Base-by-base conservation (phyloP, 2,113 vertebrate species). In the Lota lota region DNA sequence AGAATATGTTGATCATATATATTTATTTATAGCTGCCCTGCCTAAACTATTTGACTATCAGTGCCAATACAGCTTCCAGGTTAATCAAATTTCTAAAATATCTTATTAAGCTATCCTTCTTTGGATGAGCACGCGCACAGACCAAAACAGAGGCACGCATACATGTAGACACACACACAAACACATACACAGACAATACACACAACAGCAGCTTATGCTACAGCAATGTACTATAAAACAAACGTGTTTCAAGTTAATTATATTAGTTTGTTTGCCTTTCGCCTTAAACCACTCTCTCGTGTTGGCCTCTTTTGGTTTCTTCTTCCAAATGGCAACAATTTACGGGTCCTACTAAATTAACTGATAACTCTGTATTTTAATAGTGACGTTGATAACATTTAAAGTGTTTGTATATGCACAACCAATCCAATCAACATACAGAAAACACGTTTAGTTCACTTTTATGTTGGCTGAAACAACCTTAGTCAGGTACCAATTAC, bases 401-500 rank as follows among this genome's bases (percentile, higher is more conserved):
- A 63, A 72, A 74, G 63, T 79, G 21, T 63, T 66, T 40, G 20
- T 6, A 75, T 64, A 79, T 53, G 71, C 66, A 20, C 57, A 76
- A 58, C 60, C 70, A 73, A 86, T 82, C 81, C 83, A 80, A 12
- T 79, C 81, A 70, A 80, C 76, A 72, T 65, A 75, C 65, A 75
- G 63, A 63, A 64, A 76, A 71, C 84, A 80, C 64, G 77, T 73
- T 77, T 76, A 73, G 78, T 77, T 85, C 81, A 87, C 77, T 84
- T 80, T 70, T 74, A 79, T 80, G 88, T 79, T 87, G 80, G 68
- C 82, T 77, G 76, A 78, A 78, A 89, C 76, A 90, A 91, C 85
- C 87, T 90, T 85, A 91, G 90, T 88, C 90, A 89, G 87, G 87
- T 87, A 89, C 85, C 87, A 91, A 91, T 91, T 92, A 92, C 63